Percentiles rank a stretch among this genome's conserved stretches.
Conservation (phyloP, 2,888 invertebrate genomes). For the Cephus nigrinus region DNA sequence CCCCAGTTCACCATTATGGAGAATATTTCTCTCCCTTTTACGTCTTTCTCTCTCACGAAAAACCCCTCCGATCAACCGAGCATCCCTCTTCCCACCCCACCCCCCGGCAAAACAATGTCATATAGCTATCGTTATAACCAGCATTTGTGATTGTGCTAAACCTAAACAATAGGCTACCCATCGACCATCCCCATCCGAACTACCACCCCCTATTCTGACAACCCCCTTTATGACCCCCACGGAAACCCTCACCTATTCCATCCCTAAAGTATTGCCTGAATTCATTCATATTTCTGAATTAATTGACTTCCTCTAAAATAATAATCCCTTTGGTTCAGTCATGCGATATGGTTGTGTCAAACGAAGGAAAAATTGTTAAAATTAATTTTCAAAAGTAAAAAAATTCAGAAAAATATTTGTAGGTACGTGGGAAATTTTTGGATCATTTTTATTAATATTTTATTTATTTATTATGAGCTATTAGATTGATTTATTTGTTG, state of each 20-base stretch:
- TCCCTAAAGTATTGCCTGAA: slow-evolving; percentile 33
- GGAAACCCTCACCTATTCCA: slow-evolving; percentile 20
- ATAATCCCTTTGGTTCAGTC: background rate
- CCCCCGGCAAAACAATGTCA: slow-evolving; percentile 34
- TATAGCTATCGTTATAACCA: slow-evolving; percentile 31
- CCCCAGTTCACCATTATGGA: background rate
- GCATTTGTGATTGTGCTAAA: slow-evolving; percentile 54
- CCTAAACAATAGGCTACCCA: slow-evolving; percentile 49
- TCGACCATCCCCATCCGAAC: slow-evolving; percentile 39
- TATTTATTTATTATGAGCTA: background rate
- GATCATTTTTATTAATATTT: background rate
- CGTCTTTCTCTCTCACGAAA: slow-evolving; percentile 2
- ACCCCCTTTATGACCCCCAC: slow-evolving; percentile 18
- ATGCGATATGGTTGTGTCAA: background rate
- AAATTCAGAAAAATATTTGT: too few species aligned
- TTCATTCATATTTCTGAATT: slow-evolving; percentile 45
- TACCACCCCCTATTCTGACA: slow-evolving; percentile 1
- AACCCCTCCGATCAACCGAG: background rate
- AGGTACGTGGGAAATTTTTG: too few species aligned
- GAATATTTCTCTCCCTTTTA: background rate
- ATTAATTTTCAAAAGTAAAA: too few species aligned
- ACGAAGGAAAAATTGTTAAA: background rate
- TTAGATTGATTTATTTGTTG: background rate
- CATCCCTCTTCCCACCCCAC: background rate
- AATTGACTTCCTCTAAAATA: slow-evolving; percentile 41